These are phyloP conservation scores for Ameiurus melas DNA, from an alignment of 2,113 vertebrate species.

Conservation along the genomic window DNA sequence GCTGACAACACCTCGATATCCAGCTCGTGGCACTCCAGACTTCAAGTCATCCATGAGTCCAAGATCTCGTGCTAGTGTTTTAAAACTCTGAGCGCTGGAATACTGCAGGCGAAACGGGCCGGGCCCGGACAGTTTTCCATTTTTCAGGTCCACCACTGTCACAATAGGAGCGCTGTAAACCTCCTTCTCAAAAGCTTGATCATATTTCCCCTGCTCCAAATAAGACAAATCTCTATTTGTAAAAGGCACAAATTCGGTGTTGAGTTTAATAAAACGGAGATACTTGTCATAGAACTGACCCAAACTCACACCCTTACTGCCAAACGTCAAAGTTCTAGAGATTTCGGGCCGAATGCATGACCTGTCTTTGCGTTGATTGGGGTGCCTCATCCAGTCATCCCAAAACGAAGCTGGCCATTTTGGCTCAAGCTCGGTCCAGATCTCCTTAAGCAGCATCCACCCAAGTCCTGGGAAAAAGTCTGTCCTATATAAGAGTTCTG, in stretches of 20 bases:
- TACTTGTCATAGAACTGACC: slow-evolving; percentile 97
- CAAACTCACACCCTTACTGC: slow-evolving; percentile 92
- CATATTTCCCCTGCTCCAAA: slow-evolving; percentile 77
- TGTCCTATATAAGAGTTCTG: slow-evolving; percentile 83
- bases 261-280: slow-evolving; percentile 91
- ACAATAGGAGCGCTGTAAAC: slow-evolving; percentile 76
- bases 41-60: slow-evolving; percentile 96
- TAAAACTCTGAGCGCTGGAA: slow-evolving; percentile 83
- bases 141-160: slow-evolving; percentile 78
- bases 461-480: slow-evolving; percentile 96
- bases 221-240: slow-evolving; percentile 83
- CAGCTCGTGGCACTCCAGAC: slow-evolving; percentile 89
- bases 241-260: slow-evolving; percentile 91
- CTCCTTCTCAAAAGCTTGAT: slow-evolving; percentile 71
- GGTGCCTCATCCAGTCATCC: slow-evolving; percentile 95
- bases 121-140: slow-evolving; percentile 60
- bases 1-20: slow-evolving; percentile 88
- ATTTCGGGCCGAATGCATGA: slow-evolving; percentile 89
- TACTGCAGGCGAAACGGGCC: slow-evolving; percentile 85
- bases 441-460: slow-evolving; percentile 83
- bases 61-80: slow-evolving; percentile 83
- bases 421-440: slow-evolving; percentile 89
- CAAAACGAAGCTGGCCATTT: slow-evolving; percentile 93
- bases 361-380: slow-evolving; percentile 81
- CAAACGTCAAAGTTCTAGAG: slow-evolving; percentile 90